phyloP scores from a whole-genome alignment of 2,797 vertebrate species.

The Sebastes alutus region DNA sequence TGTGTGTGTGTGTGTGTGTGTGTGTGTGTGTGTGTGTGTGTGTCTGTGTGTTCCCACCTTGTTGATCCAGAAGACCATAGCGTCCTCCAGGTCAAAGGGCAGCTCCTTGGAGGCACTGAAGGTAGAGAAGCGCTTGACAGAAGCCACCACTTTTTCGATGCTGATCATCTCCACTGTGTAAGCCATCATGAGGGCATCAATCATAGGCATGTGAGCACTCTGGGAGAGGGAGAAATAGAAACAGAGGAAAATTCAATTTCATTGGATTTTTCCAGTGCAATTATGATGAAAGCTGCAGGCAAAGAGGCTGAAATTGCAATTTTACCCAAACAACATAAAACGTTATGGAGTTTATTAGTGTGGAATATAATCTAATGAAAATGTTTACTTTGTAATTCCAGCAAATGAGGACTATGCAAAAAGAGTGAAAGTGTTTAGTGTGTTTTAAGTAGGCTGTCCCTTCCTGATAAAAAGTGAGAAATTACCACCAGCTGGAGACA shows the following conservation, averaged over 20 bases:
- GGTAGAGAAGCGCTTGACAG: conserved; percentile 96
- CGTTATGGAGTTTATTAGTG: not conserved
- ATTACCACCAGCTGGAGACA: not conserved
- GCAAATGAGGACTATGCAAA: not conserved
- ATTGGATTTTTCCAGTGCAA: not conserved
- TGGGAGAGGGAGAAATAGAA: conserved; percentile 55
- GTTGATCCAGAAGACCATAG: conserved; percentile 99
- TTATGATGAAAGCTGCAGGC: not conserved
- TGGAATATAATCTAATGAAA: not conserved
- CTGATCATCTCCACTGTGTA: conserved; percentile 99
- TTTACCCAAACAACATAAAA: conserved; percentile 1
- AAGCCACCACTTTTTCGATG: conserved; percentile 97
- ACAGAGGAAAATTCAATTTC: conserved; percentile 16
- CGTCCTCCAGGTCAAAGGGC: conserved; percentile 97
- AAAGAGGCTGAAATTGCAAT: not conserved
- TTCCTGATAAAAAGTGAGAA: not conserved
- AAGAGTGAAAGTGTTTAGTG: not conserved
- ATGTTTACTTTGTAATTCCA: not conserved
- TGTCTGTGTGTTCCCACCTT: conserved; percentile 83
- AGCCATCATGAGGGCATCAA: conserved; percentile 98
- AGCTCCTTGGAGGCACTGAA: conserved; percentile 98
- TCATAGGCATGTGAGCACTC: conserved; percentile 98
- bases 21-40: no score
- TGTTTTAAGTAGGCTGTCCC: not conserved
- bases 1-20: no score